Conservation (phyloP, 2,888 invertebrate genomes). For the Diadegma fenestrale region DNA sequence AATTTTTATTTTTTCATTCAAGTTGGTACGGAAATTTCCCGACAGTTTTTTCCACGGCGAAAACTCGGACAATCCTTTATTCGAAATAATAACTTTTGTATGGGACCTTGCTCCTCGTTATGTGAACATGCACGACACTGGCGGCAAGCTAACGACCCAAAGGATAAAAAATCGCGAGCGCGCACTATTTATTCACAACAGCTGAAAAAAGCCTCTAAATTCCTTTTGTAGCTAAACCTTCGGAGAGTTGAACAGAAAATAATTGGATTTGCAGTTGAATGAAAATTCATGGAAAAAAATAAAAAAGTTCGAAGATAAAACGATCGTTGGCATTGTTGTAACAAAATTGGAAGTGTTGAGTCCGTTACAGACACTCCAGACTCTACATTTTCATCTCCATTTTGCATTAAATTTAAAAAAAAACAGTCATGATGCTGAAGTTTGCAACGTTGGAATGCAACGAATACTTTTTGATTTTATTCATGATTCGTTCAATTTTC, state of each 20-base stretch:
- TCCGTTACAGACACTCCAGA: background rate
- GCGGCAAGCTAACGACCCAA: background rate
- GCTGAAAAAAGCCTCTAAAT: background rate
- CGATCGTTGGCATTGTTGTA: background rate
- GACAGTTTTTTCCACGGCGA: background rate
- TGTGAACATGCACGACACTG: background rate
- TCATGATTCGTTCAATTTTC: no score
- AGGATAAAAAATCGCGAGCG: background rate
- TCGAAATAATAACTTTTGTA: background rate
- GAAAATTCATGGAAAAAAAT: background rate
- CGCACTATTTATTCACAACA: constrained; percentile 2
- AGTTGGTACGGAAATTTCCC: background rate
- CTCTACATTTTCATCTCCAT: background rate
- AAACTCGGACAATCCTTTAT: background rate
- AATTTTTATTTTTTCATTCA: background rate
- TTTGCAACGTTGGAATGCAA: no score
- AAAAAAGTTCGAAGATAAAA: background rate
- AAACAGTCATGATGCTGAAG: no score
- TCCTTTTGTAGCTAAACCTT: background rate
- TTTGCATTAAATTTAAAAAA: no score
- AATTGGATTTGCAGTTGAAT: background rate
- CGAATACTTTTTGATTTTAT: no score
- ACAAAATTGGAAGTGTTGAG: background rate
- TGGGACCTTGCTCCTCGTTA: constrained; percentile 25
- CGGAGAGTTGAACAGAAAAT: background rate